phyloP scores from a whole-genome alignment of 2,797 vertebrate species.

The Carduelis carduelis region DNA sequence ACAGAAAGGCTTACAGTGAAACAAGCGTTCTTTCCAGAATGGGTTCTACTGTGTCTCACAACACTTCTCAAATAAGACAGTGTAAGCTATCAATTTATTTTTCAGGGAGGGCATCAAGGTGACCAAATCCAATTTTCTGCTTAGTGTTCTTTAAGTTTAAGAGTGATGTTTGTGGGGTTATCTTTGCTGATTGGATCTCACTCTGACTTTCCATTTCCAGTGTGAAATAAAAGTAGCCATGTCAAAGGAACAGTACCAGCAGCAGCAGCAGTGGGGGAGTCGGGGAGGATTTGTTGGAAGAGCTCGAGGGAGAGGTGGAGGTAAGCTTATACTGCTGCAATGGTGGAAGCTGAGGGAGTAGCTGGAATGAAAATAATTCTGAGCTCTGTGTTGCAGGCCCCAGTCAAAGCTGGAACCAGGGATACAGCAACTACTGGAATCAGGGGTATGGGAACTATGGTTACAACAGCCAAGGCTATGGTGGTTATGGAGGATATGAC shows the following conservation, averaged over 20 bases:
- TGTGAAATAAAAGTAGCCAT: conserved; percentile 99
- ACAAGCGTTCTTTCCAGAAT: background rate
- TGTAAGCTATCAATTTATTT: background rate
- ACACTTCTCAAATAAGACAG: background rate
- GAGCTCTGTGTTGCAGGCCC: conserved; percentile 82
- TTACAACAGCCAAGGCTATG: conserved; percentile 96
- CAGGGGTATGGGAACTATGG: conserved; percentile 97
- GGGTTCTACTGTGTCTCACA: background rate
- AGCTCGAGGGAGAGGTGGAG: conserved; percentile 91
- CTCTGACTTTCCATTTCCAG: conserved; percentile 67
- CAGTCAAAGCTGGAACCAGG: conserved; percentile 96
- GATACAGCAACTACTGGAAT: conserved; percentile 97
- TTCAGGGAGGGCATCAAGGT: background rate
- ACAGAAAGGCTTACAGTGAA: background rate
- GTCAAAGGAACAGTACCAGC: conserved; percentile 99
- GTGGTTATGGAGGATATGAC: conserved; percentile 95
- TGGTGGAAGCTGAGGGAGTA: background rate
- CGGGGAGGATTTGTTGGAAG: conserved; percentile 89
- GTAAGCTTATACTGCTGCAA: conserved; percentile 29
- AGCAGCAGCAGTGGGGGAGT: conserved; percentile 93
- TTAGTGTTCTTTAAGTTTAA: background rate
- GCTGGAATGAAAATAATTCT: background rate
- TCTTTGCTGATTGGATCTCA: background rate
- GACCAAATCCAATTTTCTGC: background rate
- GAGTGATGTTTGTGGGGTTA: background rate